A percentile compares a stretch with the other conserved stretches of the same genome.
Evolutionary conservation across 2,113 vertebrate species (phyloP).

Genomic region (Campylomormyrus tamandua): DNA sequence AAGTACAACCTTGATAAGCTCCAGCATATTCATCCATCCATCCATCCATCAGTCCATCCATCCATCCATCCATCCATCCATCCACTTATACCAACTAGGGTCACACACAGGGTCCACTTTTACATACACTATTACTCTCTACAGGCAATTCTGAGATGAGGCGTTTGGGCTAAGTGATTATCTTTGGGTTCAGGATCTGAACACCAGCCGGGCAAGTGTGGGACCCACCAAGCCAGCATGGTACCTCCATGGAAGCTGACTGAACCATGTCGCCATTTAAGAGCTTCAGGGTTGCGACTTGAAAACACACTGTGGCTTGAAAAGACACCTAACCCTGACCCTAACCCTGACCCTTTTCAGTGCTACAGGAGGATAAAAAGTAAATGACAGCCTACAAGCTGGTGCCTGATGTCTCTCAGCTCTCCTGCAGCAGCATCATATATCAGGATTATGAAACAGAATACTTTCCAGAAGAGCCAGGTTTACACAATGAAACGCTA

Average conservation of each 20-base stretch:
- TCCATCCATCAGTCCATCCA: background rate
- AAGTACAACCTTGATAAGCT: background rate
- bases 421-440: background rate
- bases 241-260: background rate
- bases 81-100: background rate
- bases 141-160: background rate
- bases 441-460: background rate
- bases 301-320: no score
- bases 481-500: background rate
- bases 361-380: background rate
- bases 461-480: background rate
- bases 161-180: background rate
- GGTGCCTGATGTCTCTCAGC: background rate
- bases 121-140: background rate
- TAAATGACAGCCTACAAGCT: background rate
- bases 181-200: background rate
- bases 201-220: background rate
- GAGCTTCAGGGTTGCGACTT: background rate
- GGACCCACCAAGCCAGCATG: background rate
- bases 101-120: background rate
- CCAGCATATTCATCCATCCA: background rate
- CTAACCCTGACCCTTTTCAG: background rate
- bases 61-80: background rate
- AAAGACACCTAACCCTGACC: background rate
- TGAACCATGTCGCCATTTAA: background rate